phyloP scores from a whole-genome alignment of 2,113 vertebrate species.

The Naja naja region DNA sequence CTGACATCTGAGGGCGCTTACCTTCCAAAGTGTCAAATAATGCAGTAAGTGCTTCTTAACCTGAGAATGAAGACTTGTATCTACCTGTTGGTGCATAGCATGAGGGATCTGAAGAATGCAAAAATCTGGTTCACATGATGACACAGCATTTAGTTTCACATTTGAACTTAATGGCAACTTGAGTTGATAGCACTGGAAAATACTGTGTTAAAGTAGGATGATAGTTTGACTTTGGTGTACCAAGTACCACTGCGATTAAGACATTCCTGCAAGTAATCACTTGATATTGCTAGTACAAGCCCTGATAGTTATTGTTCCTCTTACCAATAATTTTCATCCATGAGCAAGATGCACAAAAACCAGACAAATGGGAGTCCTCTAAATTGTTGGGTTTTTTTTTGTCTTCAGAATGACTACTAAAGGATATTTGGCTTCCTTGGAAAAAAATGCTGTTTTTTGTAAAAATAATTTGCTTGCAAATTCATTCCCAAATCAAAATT shows the following conservation, averaged over 20 bases:
- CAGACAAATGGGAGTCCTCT: not conserved
- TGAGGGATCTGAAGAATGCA: not conserved
- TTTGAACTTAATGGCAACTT: not conserved
- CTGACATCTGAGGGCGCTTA: not conserved
- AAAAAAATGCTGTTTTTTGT: not conserved
- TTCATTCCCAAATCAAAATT: not conserved
- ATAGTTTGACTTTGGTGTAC: not conserved
- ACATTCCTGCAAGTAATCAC: not conserved
- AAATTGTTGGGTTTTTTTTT: not conserved
- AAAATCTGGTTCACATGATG: not conserved
- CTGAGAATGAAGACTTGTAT: not conserved
- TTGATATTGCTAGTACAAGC: not conserved
- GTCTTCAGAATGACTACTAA: not conserved
- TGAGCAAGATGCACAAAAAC: not conserved
- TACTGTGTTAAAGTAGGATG: not conserved
- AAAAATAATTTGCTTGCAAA: not conserved
- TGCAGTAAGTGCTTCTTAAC: not conserved
- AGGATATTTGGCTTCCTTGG: not conserved
- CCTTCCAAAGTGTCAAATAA: not conserved
- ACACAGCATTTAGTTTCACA: not conserved
- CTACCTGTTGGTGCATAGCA: not conserved
- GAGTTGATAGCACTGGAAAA: not conserved
- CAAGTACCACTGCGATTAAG: not conserved
- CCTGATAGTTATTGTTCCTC: not conserved
- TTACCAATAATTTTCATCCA: not conserved